phyloP scores from a whole-genome alignment of 2,113 vertebrate species.

The Malaclemys terrapin region DNA sequence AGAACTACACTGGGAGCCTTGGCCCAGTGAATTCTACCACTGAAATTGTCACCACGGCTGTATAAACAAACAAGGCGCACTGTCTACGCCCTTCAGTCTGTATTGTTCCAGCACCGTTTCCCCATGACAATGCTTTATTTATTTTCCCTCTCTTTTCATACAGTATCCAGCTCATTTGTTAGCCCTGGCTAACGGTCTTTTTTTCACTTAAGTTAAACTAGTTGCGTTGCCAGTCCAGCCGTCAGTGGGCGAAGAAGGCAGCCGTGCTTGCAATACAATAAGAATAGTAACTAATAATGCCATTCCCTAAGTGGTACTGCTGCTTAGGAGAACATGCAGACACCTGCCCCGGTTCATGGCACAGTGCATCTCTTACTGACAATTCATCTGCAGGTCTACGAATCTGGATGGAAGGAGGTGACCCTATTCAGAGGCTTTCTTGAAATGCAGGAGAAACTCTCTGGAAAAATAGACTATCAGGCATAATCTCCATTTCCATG shows the following conservation, averaged over 20 bases:
- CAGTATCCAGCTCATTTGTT: background rate
- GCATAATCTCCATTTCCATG: accelerated
- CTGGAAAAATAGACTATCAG: accelerated
- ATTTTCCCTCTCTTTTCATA: background rate
- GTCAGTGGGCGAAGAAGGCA: background rate
- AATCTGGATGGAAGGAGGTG: background rate
- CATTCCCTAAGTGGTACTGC: background rate
- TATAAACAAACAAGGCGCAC: background rate
- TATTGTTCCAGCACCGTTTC: background rate
- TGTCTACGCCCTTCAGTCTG: background rate
- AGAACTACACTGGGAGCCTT: background rate
- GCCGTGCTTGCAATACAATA: background rate
- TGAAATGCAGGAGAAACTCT: background rate
- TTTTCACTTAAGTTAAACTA: background rate
- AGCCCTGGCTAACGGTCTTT: background rate
- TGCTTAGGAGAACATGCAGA: background rate
- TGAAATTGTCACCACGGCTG: background rate
- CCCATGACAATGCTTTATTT: background rate
- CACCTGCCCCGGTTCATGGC: accelerated
- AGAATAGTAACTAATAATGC: background rate
- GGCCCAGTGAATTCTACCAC: background rate
- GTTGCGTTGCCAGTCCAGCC: background rate
- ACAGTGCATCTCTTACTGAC: background rate
- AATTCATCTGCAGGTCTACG: accelerated
- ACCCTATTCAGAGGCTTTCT: accelerated